A percentile compares a stretch with the other conserved stretches of the same genome.
These are phyloP conservation scores for Agriotes lineatus DNA, from an alignment of 2,888 invertebrate genomes.

Conservation along the genomic window DNA sequence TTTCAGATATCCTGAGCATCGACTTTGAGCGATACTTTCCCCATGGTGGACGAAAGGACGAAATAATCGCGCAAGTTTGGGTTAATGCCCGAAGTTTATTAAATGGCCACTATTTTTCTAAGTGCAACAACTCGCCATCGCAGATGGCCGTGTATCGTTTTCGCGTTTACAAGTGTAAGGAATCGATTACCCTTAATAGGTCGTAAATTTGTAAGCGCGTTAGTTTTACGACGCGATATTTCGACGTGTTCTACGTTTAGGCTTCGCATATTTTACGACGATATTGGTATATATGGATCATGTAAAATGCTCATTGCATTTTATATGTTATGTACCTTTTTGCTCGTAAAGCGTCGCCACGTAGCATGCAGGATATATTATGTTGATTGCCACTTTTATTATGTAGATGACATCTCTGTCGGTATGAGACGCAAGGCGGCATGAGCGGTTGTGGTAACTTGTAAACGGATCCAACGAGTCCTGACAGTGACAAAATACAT, in stretches of 20 bases:
- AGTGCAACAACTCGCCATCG: neutral
- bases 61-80: too few relatives aligned
- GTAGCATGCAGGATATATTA: slow-evolving; percentile 24
- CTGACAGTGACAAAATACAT: slow-evolving; percentile 12
- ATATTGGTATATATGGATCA: slow-evolving; percentile 31
- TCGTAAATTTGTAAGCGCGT: slow-evolving; percentile 19
- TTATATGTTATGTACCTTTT: slow-evolving; percentile 30
- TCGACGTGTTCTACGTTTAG: neutral
- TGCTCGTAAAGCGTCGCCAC: slow-evolving; percentile 32
- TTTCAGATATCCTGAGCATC: too few relatives aligned
- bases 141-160: neutral
- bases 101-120: neutral
- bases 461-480: neutral
- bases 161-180: neutral
- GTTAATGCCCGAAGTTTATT: too few relatives aligned
- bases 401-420: slow-evolving; percentile 15
- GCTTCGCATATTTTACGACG: slow-evolving; percentile 24
- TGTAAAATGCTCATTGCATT: slow-evolving; percentile 35
- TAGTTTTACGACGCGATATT: slow-evolving; percentile 18
- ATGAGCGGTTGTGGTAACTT: neutral
- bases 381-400: slow-evolving; percentile 32
- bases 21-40: too few relatives aligned
- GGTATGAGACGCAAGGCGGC: slow-evolving; percentile 6
- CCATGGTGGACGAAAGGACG: too few relatives aligned
- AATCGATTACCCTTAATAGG: slow-evolving; percentile 12